These are phyloP conservation scores for Anhinga anhinga DNA, from an alignment of 2,113 vertebrate species.

Conservation along the genomic window DNA sequence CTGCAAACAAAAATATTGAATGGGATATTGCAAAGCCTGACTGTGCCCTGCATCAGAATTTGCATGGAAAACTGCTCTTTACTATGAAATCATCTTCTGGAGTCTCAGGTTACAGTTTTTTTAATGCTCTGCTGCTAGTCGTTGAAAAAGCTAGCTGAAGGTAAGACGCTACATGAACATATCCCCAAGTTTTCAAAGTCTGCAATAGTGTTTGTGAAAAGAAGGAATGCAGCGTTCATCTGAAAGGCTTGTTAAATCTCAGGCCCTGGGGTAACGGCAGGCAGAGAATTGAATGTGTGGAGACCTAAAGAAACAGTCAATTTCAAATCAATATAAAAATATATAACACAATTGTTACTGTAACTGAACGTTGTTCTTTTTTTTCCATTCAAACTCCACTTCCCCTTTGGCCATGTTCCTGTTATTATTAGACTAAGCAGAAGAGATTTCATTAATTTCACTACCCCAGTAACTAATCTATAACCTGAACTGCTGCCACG, in stretches of 20 bases:
- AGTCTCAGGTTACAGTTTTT: background rate
- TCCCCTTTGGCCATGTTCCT: background rate
- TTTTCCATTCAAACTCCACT: background rate
- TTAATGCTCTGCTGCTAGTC: background rate
- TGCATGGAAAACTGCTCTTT: background rate
- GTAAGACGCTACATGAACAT: background rate
- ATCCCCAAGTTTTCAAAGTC: background rate
- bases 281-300: background rate
- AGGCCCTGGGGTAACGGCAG: background rate
- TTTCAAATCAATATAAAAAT: constrained; percentile 40
- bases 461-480: background rate
- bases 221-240: background rate
- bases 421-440: background rate
- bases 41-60: background rate
- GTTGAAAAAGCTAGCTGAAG: background rate
- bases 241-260: background rate
- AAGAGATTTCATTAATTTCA: constrained; percentile 3
- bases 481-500: background rate
- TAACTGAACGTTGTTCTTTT: background rate
- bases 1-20: background rate
- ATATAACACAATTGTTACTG: background rate
- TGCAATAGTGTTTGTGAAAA: background rate
- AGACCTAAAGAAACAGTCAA: background rate
- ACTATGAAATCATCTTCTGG: background rate
- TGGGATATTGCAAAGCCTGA: background rate